phyloP scores from a whole-genome alignment of 2,113 vertebrate genomes.

The Kryptolebias marmoratus region DNA sequence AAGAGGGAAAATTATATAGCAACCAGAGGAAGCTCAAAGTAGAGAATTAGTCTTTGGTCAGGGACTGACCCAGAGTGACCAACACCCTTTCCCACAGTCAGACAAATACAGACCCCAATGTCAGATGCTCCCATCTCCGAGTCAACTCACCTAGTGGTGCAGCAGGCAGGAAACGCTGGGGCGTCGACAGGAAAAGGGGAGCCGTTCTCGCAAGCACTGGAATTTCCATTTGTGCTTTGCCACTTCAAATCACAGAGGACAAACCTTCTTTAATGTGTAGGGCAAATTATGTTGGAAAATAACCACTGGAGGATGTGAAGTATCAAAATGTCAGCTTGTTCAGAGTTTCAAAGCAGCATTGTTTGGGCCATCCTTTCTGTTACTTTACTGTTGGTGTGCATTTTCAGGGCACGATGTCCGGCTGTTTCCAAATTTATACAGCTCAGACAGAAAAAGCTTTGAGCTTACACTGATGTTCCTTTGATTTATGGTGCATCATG shows the following conservation, averaged over 20 bases:
- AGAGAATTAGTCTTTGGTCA: constrained; percentile 27
- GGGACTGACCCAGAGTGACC: constrained; percentile 38
- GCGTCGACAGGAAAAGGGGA: constrained; percentile 80
- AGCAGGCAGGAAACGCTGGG: constrained; percentile 77
- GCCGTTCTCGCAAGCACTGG: constrained; percentile 67
- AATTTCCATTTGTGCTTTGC: constrained; percentile 77
- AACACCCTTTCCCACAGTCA: constrained; percentile 67
- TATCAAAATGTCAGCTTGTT: constrained; percentile 47
- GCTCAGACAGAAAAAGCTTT: not conserved
- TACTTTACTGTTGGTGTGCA: constrained; percentile 4
- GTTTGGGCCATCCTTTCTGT: constrained; percentile 21
- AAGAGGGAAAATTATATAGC: constrained; percentile 46
- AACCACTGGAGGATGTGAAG: constrained; percentile 30
- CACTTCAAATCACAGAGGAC: constrained; percentile 60
- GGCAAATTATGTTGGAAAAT: constrained; percentile 46
- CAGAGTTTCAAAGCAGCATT: constrained; percentile 26
- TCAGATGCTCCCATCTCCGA: constrained; percentile 58
- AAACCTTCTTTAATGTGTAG: constrained; percentile 21
- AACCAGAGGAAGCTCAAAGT: constrained; percentile 39
- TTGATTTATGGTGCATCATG: not conserved
- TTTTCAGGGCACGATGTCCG: not conserved
- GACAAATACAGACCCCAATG: constrained; percentile 47
- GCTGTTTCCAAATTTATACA: constrained; percentile 1
- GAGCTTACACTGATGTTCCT: not conserved
- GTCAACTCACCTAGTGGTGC: constrained; percentile 75